Conservation (phyloP, 2,113 vertebrate species). For the Papio anubis region DNA sequence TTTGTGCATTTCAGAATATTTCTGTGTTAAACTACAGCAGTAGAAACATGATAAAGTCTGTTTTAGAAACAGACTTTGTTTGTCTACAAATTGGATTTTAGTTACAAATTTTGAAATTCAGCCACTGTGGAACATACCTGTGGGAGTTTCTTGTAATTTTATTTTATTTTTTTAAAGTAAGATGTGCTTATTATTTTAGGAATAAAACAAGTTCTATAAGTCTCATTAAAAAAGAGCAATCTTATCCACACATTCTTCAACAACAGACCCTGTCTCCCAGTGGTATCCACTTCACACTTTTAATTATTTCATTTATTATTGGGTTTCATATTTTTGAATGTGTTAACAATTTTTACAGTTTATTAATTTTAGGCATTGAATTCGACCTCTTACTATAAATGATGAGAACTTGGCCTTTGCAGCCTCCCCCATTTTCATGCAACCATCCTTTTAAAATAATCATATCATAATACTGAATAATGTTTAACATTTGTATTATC, state of each 20-base stretch:
- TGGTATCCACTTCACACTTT: neutral
- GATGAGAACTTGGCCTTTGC: neutral
- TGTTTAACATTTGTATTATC: neutral
- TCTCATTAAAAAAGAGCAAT: neutral
- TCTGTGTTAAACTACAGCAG: neutral
- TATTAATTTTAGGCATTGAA: constrained; percentile 3
- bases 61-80: neutral
- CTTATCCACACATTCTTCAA: neutral
- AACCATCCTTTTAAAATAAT: neutral
- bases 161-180: neutral
- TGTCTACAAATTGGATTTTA: no score
- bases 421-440: neutral
- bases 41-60: neutral
- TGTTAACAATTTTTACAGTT: neutral
- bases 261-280: fast-evolving
- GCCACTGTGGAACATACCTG: neutral
- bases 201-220: neutral
- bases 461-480: neutral
- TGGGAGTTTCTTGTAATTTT: neutral
- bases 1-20: neutral
- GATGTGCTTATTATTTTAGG: neutral
- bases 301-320: neutral
- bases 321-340: neutral
- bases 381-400: neutral
- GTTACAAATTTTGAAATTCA: neutral